Evolutionary conservation across 2,797 vertebrate genomes (phyloP).

Genomic region (Anguilla obscura): DNA sequence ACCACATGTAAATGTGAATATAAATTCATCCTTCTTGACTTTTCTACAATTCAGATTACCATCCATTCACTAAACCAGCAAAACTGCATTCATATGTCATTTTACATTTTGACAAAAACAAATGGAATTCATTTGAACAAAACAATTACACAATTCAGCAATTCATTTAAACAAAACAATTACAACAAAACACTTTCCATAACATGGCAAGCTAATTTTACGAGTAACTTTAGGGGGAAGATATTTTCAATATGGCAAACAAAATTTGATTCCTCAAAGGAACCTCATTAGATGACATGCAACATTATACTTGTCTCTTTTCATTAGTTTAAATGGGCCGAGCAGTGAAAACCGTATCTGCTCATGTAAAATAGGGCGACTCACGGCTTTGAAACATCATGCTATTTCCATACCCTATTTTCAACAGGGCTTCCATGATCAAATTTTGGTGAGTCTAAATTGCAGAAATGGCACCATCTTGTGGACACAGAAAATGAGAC

Average conservation of each 20-base stretch:
- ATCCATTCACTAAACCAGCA: neutral
- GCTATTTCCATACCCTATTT: neutral
- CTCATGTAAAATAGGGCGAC: neutral
- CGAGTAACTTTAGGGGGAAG: slow-evolving; percentile 13
- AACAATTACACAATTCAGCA: neutral
- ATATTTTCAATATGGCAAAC: slow-evolving; percentile 26
- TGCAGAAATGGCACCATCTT: slow-evolving; percentile 15
- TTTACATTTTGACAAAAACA: neutral
- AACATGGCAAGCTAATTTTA: slow-evolving; percentile 10
- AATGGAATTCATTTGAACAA: neutral
- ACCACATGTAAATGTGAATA: no score
- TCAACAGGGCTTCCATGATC: neutral
- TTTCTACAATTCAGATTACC: neutral
- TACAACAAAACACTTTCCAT: neutral
- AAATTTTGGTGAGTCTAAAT: neutral
- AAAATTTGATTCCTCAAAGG: slow-evolving; percentile 13
- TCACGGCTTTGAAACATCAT: neutral
- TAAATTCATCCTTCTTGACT: neutral
- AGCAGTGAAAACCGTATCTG: neutral
- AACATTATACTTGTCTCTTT: neutral
- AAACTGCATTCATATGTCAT: neutral
- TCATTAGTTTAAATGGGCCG: neutral
- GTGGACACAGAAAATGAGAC: slow-evolving; percentile 4
- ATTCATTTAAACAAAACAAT: neutral
- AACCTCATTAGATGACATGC: neutral